A percentile compares a stretch with the other conserved stretches of the same genome.
Conservation (phyloP, 2,113 vertebrate species). For the Elachura formosa region DNA sequence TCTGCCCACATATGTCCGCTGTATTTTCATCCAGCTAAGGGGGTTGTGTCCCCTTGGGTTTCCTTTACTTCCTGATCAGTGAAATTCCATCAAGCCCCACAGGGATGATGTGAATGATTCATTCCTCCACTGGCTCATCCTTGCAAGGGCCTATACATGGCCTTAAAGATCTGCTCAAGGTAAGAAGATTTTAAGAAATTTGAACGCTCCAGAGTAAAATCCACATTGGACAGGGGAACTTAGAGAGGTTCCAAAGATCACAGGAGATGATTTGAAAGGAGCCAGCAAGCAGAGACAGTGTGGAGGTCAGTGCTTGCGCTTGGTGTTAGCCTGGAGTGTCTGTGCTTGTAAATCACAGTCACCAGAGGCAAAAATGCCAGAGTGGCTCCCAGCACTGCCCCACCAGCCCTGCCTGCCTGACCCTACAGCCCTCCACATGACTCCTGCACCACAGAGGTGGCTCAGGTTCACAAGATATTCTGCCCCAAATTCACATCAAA, state of each 20-base stretch:
- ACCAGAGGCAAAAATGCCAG: not conserved
- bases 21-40: not conserved
- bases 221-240: not conserved
- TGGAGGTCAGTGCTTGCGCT: not conserved
- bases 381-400: not conserved
- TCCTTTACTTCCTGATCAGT: not conserved
- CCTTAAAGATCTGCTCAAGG: not conserved
- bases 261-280: not conserved
- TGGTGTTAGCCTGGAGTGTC: not conserved
- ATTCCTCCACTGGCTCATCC: not conserved
- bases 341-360: not conserved
- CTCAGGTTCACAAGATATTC: not conserved
- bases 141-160: not conserved
- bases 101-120: not conserved
- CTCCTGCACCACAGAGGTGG: fast-evolving
- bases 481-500: not conserved
- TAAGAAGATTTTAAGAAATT: not conserved
- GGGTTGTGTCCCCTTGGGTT: not conserved
- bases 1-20: not conserved
- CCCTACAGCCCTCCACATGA: fast-evolving
- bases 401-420: not conserved
- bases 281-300: not conserved
- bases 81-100: not conserved
- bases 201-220: not conserved
- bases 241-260: not conserved